phyloP scores from a whole-genome alignment of 2,113 vertebrate species.

The Caloenas nicobarica region DNA sequence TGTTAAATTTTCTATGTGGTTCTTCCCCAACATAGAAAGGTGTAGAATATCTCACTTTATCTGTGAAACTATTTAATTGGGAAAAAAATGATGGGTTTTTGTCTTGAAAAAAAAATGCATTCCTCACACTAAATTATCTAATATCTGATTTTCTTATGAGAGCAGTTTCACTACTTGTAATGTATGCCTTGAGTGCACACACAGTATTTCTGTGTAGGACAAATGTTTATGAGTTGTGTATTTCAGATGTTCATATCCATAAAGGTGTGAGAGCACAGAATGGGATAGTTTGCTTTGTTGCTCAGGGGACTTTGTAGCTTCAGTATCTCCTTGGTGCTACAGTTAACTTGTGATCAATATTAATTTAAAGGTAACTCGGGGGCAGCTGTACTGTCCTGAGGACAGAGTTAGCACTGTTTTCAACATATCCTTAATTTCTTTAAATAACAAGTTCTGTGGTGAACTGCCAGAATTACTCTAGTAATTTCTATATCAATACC shows the following conservation, averaged over 20 bases:
- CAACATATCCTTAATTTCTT: not conserved
- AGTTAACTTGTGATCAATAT: not conserved
- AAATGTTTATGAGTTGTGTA: not conserved
- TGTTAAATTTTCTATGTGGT: not conserved
- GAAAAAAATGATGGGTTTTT: accelerated
- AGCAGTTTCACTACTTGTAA: not conserved
- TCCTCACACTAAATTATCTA: not conserved
- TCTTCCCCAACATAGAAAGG: not conserved
- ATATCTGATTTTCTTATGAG: not conserved
- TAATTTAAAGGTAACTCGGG: not conserved
- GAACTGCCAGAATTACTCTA: not conserved
- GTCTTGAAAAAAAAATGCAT: not conserved
- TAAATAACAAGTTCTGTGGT: not conserved
- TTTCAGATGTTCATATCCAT: not conserved
- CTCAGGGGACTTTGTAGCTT: not conserved
- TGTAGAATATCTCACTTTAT: not conserved
- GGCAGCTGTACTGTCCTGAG: not conserved
- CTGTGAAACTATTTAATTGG: not conserved
- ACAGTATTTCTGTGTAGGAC: not conserved
- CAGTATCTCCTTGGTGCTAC: not conserved
- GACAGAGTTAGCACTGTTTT: not conserved
- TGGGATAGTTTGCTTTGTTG: not conserved
- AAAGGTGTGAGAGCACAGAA: not conserved
- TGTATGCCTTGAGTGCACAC: not conserved
- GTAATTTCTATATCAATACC: not conserved